phyloP scores from a whole-genome alignment of 2,113 vertebrate genomes.

The Mustelus asterias region DNA sequence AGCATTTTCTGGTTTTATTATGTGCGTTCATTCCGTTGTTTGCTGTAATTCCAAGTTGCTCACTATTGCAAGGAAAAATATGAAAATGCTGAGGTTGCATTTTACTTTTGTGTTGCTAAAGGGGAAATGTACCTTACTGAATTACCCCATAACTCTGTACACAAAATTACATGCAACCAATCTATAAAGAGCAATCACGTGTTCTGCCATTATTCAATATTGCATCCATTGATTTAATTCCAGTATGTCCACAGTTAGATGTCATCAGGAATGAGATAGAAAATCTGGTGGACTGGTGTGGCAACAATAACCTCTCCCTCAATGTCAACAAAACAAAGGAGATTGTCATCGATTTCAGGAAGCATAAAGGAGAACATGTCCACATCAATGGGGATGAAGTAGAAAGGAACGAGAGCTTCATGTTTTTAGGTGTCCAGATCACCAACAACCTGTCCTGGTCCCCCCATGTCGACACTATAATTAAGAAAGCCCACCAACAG shows the following conservation, averaged over 20 bases:
- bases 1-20: too few species aligned
- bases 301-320: too few species aligned
- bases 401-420: too few species aligned
- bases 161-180: neutral
- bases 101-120: neutral
- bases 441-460: too few species aligned
- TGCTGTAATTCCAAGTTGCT: neutral
- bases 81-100: neutral
- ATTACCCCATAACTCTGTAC: neutral
- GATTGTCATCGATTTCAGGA: too few species aligned
- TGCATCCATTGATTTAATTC: neutral
- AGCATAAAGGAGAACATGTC: too few species aligned
- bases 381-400: too few species aligned
- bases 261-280: neutral
- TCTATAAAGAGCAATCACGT: neutral
- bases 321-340: too few species aligned
- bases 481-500: too few species aligned
- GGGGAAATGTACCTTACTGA: neutral
- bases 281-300: too few species aligned
- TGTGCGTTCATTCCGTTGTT: neutral
- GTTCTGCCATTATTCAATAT: neutral
- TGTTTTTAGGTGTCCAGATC: too few species aligned
- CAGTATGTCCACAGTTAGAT: neutral
- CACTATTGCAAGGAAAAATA: neutral
- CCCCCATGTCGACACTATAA: too few species aligned